A percentile compares a stretch with the other conserved stretches of the same genome.
These are phyloP conservation scores for Megaleporinus macrocephalus DNA, from an alignment of 2,113 vertebrate genomes.

Conservation along the genomic window DNA sequence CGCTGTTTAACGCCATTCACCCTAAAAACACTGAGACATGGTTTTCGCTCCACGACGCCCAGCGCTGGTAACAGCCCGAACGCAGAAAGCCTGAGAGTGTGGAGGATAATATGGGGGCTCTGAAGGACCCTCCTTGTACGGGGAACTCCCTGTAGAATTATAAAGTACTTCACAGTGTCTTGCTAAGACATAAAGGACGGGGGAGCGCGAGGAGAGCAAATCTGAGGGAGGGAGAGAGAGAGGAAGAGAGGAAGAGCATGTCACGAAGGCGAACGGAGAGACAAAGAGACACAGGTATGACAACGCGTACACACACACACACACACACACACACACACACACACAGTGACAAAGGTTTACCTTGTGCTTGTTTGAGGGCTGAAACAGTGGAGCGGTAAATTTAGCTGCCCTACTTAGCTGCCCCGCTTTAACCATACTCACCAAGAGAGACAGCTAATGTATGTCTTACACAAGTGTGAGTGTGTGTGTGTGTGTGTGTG, in stretches of 20 bases:
- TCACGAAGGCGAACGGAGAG: not conserved
- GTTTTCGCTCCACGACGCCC: too few species aligned
- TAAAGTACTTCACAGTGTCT: not conserved
- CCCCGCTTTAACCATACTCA: slow-evolving; percentile 34
- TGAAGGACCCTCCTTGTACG: not conserved
- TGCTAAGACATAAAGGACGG: not conserved
- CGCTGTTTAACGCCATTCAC: too few species aligned
- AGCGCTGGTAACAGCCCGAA: too few species aligned
- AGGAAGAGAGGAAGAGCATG: not conserved
- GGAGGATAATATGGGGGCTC: not conserved
- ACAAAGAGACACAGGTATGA: slow-evolving; percentile 5
- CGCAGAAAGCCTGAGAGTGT: not conserved
- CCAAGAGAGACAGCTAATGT: slow-evolving; percentile 36
- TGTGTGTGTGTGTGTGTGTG: not conserved
- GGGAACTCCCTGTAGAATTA: slow-evolving; percentile 16
- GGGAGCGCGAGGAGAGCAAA: too few species aligned
- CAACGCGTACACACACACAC: not conserved
- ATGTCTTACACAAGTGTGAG: slow-evolving; percentile 26
- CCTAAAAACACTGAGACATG: too few species aligned
- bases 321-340: not conserved
- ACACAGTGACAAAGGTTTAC: slow-evolving; percentile 13
- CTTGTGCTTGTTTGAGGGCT: slow-evolving; percentile 29
- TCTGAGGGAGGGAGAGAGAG: not conserved
- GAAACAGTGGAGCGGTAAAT: slow-evolving; percentile 43
- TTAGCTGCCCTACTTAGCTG: slow-evolving; percentile 58